Base-by-base conservation (phyloP, 2,113 vertebrate genomes). In the Brachyistius frenatus region DNA sequence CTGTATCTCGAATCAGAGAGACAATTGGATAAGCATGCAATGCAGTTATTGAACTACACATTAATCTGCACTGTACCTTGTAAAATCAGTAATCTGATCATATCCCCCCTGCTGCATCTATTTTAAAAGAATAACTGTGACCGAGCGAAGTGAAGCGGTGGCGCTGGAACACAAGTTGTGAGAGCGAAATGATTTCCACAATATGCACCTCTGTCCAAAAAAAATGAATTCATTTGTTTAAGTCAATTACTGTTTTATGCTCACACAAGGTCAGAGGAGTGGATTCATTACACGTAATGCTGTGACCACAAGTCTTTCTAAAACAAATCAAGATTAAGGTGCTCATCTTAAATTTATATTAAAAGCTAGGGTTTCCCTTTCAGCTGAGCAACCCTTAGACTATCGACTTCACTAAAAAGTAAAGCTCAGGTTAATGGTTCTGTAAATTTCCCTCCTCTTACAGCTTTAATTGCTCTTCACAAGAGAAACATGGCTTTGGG, bases 401-500 rank as follows among this genome's bases (percentile, higher is more conserved):
- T 39, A 62, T 50, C 65, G 53, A 55, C 68, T 71, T 69, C 49
- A 80, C 66, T 86, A 73, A 80, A 91, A 78, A 81, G 60, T 66
- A 90, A 88, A 57, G 57, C 80, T 70, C 6, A 70, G 78, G 87
- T 89, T 91, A 89, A 88, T 90, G 83, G 78, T 83, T 87, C 78
- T 73, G 83, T 89, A 90, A 86, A 89, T 89, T 84, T 78, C 62
- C 86, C 47, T 73, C 86, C 81, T 89, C 41, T 69, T 62, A 61
- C 83, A 50, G 83, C 84, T 84, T 88, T 93, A 94, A 94, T 89
- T 92, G 89, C 75, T 72, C 82, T 58, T 83, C 82, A 83, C 68
- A 81, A 80, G 73, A 89, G 81, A 81, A 85, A 76, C 81, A 86
- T 52, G 71, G 76, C 82, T 85, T 73, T 81, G 58, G 67, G 85